These are phyloP conservation scores for Steatocranus sp. DNA, from an alignment of 2,797 vertebrate species.

Conservation along the genomic window DNA sequence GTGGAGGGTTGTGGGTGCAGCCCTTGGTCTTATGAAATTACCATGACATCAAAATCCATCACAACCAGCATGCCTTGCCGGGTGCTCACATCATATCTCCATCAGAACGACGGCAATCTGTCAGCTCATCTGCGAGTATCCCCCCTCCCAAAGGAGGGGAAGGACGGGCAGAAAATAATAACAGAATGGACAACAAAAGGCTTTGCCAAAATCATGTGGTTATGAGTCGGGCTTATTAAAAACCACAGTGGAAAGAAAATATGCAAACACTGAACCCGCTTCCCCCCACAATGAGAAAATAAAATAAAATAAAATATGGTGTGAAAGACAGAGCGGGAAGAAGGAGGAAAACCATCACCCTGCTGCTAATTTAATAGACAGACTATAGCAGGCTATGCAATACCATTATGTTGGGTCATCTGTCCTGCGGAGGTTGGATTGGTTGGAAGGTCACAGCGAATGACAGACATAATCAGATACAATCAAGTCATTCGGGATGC, in stretches of 20 bases:
- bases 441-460: slow-evolving; percentile 46
- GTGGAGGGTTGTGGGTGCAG: not conserved
- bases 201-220: slow-evolving; percentile 49
- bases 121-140: slow-evolving; percentile 56
- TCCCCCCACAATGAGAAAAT: not conserved
- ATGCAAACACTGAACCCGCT: slow-evolving; percentile 23
- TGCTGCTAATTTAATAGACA: slow-evolving; percentile 56
- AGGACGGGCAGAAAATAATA: slow-evolving; percentile 41
- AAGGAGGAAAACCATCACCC: slow-evolving; percentile 33
- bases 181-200: slow-evolving; percentile 53
- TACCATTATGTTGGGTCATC: slow-evolving; percentile 52
- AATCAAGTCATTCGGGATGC: slow-evolving; percentile 36
- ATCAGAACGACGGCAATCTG: slow-evolving; percentile 63
- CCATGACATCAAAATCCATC: slow-evolving; percentile 54
- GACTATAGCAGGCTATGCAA: slow-evolving; percentile 29
- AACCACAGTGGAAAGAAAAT: slow-evolving; percentile 56
- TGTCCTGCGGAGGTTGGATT: slow-evolving; percentile 31
- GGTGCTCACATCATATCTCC: slow-evolving; percentile 7
- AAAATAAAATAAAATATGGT: slow-evolving; percentile 53
- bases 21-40: slow-evolving; percentile 51
- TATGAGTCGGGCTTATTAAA: slow-evolving; percentile 63
- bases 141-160: slow-evolving; percentile 13
- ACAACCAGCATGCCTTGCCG: slow-evolving; percentile 17
- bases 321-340: slow-evolving; percentile 29
- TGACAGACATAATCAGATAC: slow-evolving; percentile 39